Evolutionary conservation across 2,113 vertebrate species (phyloP).

Genomic region (Felis catus): F.catus_Fca126_mat1.0 CM031415.1:174817501-174818000

Average conservation of each 20-base stretch:
- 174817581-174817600: neutral
- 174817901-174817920: neutral
- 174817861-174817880: neutral
- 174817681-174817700: neutral
- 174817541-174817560: neutral
- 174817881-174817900: neutral
- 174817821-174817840: neutral
- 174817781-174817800: neutral
- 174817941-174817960: neutral
- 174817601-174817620: neutral
- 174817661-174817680: neutral
- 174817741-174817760: neutral
- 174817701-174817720: neutral
- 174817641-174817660: neutral
- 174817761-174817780: neutral
- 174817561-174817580: neutral
- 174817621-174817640: neutral
- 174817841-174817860: neutral
- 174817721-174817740: neutral
- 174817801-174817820: neutral
- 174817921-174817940: neutral
- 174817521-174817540: neutral
- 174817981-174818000: constrained; percentile 9
- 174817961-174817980: constrained; percentile 28
- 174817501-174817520: neutral